Evolutionary conservation across 2,888 invertebrate species (phyloP).

Genomic region (Melanargia galathea): DNA sequence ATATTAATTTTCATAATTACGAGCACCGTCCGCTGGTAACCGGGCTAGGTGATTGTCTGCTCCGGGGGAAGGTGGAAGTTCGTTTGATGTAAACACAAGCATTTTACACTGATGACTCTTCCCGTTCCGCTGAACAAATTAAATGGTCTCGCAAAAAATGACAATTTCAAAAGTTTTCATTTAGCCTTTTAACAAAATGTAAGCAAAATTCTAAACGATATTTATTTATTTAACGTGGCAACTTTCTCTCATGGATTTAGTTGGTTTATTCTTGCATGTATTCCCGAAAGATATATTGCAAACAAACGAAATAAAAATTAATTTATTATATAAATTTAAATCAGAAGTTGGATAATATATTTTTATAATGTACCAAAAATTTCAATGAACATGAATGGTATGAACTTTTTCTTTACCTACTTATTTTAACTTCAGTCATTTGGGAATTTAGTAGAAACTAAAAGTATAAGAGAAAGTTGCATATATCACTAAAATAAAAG

Average conservation of each 20-base stretch:
- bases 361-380: no score
- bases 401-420: no score
- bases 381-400: no score
- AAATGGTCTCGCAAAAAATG: conserved; percentile 24
- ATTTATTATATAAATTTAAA: no score
- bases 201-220: background rate
- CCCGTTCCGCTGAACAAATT: conserved; percentile 22
- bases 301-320: no score
- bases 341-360: no score
- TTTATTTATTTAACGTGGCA: background rate
- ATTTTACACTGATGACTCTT: conserved; percentile 31
- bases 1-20: conserved; percentile 21
- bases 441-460: background rate
- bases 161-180: conserved; percentile 12
- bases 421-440: background rate
- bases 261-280: no score
- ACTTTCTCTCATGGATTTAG: background rate
- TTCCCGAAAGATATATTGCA: no score
- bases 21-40: conserved; percentile 11
- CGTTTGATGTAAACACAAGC: conserved; percentile 27
- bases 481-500: background rate
- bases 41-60: conserved; percentile 16
- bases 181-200: conserved; percentile 6
- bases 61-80: conserved; percentile 9
- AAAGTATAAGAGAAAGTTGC: background rate